A percentile compares a stretch with the other conserved stretches of the same genome.
Conservation (phyloP, 2,888 invertebrate genomes). For the Limnephilus marmoratus region DNA sequence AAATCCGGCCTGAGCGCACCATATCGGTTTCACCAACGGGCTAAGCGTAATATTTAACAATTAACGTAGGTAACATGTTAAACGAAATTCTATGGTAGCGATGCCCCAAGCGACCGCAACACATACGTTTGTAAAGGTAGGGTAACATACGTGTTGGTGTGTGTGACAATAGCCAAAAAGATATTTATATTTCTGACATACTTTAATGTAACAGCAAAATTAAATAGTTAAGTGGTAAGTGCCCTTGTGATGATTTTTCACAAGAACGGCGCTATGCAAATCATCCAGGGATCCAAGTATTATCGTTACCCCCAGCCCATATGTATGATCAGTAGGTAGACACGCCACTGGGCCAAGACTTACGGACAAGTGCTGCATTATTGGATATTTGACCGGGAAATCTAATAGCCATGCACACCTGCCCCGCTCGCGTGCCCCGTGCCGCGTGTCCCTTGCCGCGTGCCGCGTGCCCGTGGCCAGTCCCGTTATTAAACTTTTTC, state of each 20-base stretch:
- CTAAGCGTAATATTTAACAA: too few species aligned
- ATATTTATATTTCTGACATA: neutral
- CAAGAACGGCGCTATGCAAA: too few species aligned
- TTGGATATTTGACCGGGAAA: constrained; percentile 67
- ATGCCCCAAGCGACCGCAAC: too few species aligned
- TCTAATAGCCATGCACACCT: constrained; percentile 65
- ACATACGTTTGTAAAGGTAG: neutral
- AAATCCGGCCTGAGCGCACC: too few species aligned
- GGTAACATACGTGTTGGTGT: neutral
- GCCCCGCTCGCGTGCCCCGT: constrained; percentile 44
- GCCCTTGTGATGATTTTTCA: too few species aligned
- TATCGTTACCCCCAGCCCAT: too few species aligned
- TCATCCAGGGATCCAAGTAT: too few species aligned
- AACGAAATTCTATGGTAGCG: too few species aligned
- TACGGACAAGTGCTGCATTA: constrained; percentile 65
- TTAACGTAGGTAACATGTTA: too few species aligned
- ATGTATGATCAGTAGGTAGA: neutral
- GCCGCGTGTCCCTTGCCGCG: neutral
- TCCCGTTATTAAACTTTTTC: constrained; percentile 72
- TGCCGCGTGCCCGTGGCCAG: constrained; percentile 43
- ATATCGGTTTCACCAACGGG: too few species aligned
- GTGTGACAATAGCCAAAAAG: neutral
- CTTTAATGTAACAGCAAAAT: neutral
- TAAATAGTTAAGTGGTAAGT: neutral
- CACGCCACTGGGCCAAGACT: constrained; percentile 45